Base-by-base conservation (phyloP, 2,113 vertebrate genomes). In the Elachura formosa region DNA sequence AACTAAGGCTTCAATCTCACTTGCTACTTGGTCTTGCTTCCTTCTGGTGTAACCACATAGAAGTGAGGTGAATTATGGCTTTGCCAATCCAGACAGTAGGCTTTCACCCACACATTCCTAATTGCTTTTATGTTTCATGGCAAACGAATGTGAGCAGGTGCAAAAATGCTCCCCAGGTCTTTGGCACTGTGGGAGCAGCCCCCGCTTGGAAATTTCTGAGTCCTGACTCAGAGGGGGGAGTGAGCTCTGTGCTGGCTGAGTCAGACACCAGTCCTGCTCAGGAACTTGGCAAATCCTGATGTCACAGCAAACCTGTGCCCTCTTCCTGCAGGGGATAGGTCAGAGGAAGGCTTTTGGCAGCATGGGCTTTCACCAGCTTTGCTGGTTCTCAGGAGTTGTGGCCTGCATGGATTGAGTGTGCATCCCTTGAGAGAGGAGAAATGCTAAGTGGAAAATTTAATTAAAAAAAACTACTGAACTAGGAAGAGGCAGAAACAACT, bases 401-500 rank as follows among this genome's bases (percentile, higher is more conserved):
- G 36, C 62, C 56, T 96, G 41, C 23, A 31, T 5, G 3, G 25
- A 24, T 68, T 13, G 4, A 46, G 20, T 28, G 12, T 21, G 25
- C 66, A 58, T 89, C 62, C 49, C 41, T 83, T 11, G 58, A 87
- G 75, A 74, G 83, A 76, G 54, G 55, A 85, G 38, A 33, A 93
- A 84, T 3, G 6, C 55, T 58, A 88, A 73, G 82, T 66, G 67
- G 83, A 92, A 93, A 92, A 90, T 10, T n/a, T 67, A 55, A 81
- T 84, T 90, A 31, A 0, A 54, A 87, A 69, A 74, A 87, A 19
- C 28, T 26, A 51, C 43, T 77, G 68, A 46, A 88, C 67, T 40
- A 77, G 59, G 22, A 38, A 56, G 62, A 71, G 64, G 43, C 73
- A 89, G 83, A 75, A 90, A 77, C 58, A 92, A 34, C 71, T 93